Evolutionary conservation across 2,888 invertebrate species (phyloP), one percentile per base, ranked within the genome.

Genomic region (Parnassius mnemosyne): DNA sequence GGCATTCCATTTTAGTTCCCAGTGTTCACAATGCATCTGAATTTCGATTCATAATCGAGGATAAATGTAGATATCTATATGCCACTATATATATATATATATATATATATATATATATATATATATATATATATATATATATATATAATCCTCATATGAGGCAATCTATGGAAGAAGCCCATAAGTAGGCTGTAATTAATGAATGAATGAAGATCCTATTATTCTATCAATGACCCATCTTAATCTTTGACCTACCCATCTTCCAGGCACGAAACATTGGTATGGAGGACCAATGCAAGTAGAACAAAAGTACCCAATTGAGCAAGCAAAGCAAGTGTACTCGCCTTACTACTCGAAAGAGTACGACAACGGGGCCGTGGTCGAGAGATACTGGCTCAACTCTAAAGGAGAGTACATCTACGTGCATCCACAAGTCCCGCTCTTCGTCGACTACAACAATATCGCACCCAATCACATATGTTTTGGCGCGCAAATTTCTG

Each of bases 321-420:
- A 95, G 67, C 84, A 87, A 0, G 84, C 92, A 3, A 80, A 81
- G 9, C 89, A 92, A 54, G 77, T 83, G 0, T 93, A 93, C 65
- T 84, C 92, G 16, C 84, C 94, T 0, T 94, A 93, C 69, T 80
- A 93, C 3, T 88, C 93, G 1, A 92, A 86, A 64, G 92, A 93
- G 74, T 47, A 69, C 0, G 89, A 92, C 64, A 93, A 92, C 68
- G 92, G 89, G n/a, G 94, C 93, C 0, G 89, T 94, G 0, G 83
- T 92, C 1, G 95, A 95, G 74, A 89, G 94, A 66, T 95, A 94
- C 73, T 95, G 96, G 95, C 85, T 96, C 12, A 95, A 94, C 66
- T 94, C 95, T 0, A 91, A 87, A 12, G 96, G 96, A 9, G 92
- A 93, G 63, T 95, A 94, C 68, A 82, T 96, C 47, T 93, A 92